Conservation (phyloP, 2,888 invertebrate species). For the Epirrita christyi region DNA sequence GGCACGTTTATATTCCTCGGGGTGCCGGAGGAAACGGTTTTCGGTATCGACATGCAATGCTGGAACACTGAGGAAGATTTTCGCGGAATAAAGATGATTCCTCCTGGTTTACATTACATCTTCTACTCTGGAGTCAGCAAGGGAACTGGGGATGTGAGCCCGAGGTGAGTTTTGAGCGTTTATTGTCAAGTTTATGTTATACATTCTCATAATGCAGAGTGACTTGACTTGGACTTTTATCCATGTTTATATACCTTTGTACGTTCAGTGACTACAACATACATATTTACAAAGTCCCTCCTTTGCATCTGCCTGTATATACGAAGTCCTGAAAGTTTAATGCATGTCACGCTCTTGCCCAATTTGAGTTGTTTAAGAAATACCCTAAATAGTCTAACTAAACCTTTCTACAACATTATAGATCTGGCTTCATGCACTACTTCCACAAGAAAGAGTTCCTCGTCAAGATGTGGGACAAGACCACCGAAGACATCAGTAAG, state of each 20-base stretch:
- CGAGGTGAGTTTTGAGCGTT: conserved; percentile 75
- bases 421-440: conserved; percentile 94
- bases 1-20: conserved; percentile 93
- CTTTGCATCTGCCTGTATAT: too few species aligned
- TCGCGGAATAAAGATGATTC: conserved; percentile 99
- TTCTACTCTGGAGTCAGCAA: conserved; percentile 91
- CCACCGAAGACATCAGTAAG: conserved; percentile 89
- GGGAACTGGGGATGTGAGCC: conserved; percentile 86
- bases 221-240: not conserved
- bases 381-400: too few species aligned
- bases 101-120: conserved; percentile 97
- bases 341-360: too few species aligned
- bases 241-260: not conserved
- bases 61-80: conserved; percentile 97
- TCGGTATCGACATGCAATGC: conserved; percentile 94
- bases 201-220: not conserved
- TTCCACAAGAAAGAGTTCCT: conserved; percentile 93
- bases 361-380: too few species aligned
- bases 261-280: too few species aligned
- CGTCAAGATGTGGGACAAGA: conserved; percentile 94
- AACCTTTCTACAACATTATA: conserved; percentile 27
- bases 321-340: too few species aligned
- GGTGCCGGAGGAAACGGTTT: conserved; percentile 95
- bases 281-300: too few species aligned
- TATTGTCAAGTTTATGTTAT: not conserved